These are phyloP conservation scores for Heteromormyrus szaboi DNA, from an alignment of 2,797 vertebrate species.

Conservation along the genomic window DNA sequence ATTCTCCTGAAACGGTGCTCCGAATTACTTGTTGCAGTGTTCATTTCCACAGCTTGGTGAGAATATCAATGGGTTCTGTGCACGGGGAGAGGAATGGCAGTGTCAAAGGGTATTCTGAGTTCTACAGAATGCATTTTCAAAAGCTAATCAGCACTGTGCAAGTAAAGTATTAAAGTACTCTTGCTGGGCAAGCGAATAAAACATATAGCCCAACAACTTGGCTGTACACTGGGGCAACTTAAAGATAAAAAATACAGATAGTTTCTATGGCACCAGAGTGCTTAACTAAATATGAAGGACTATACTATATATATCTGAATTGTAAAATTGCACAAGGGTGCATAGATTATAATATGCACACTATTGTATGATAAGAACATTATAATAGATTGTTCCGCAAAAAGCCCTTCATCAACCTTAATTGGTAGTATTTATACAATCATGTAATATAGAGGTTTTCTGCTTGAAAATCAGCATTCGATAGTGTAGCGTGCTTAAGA, in stretches of 20 bases:
- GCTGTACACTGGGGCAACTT: not conserved
- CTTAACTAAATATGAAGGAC: not conserved
- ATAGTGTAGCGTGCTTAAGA: not conserved
- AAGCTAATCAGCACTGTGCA: not conserved
- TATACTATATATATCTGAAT: not conserved
- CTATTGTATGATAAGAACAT: not conserved
- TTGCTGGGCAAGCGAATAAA: not conserved
- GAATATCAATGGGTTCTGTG: constrained; percentile 3
- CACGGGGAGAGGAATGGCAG: not conserved
- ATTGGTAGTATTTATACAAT: not conserved
- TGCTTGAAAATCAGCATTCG: not conserved
- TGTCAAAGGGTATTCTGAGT: not conserved
- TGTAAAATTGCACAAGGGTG: not conserved
- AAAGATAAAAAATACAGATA: not conserved
- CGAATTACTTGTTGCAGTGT: not conserved
- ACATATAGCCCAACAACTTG: not conserved
- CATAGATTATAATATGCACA: not conserved
- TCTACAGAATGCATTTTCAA: not conserved
- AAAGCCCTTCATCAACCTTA: not conserved
- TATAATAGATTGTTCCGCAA: not conserved
- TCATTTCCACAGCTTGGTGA: constrained; percentile 7
- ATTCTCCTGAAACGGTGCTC: not conserved
- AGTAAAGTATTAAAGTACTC: not conserved
- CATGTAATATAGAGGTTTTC: not conserved
- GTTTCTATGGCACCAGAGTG: not conserved